Base-by-base conservation (phyloP, 2,113 vertebrate species). In the Alligator mississippiensis region DNA sequence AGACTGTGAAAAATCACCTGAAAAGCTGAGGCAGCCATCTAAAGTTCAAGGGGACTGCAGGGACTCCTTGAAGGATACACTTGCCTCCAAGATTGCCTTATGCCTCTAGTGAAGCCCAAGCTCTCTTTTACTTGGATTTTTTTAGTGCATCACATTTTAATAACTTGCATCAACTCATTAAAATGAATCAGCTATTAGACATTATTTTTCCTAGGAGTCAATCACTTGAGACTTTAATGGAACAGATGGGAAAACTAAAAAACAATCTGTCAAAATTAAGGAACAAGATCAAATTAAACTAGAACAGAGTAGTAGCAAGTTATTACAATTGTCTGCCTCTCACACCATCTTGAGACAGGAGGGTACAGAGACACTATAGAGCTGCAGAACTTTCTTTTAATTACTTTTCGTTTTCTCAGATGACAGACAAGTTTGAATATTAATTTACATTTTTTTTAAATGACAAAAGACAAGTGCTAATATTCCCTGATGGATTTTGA, bases 241-340 rank as follows among this genome's bases (percentile, higher is more conserved):
- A 97, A 97, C 97, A 97, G 97, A 97, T 97, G 97, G 97, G 96
- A 96, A 95, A 96, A 96, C 96, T 94, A 97, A 96, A 28, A 96
- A 96, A 97, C 97, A 97, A 97, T 97, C 97, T 97, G 97, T 97
- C 96, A 96, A 94, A 97, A 96, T 95, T 96, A 97, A 96, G 93
- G 97, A 97, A 97, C 95, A 94, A 92, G 96, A 97, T 97, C 96
- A 97, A 97, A 97, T 97, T 97, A 97, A 96, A 92, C 95, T 97
- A 96, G 95, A 96, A 96, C 95, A 95, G 90, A 97, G 94, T 95
- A 94, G 94, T 95, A 95, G 85, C 96, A 95, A 96, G 95, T 97
- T 96, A 96, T 95, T 97, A 92, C 96, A 97, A 97, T 96, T 97
- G 96, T 94, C 96, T 96, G 92, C 92, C 97, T 96, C 96, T 93